Percentiles rank a stretch among this genome's conserved stretches.
Evolutionary conservation across 2,888 invertebrate species (phyloP).

Genomic region (Altica lythri): DNA sequence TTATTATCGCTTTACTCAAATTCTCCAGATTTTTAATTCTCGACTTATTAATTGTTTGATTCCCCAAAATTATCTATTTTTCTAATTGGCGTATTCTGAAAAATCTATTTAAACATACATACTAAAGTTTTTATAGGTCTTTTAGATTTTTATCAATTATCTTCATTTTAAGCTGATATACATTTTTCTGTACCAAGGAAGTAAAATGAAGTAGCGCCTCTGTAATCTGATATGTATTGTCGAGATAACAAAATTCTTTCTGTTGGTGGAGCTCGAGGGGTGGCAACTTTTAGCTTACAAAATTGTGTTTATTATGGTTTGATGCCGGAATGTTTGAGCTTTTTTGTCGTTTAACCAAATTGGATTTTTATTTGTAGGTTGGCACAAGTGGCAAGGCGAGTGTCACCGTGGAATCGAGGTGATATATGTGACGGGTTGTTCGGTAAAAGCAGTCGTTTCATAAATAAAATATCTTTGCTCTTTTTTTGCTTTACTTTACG

Average conservation of each 20-base stretch:
- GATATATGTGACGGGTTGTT: slow-evolving; percentile 21
- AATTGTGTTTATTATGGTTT: slow-evolving; percentile 37
- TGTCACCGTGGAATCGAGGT: slow-evolving; percentile 14
- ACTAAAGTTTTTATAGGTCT: too few relatives aligned
- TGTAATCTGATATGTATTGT: too few relatives aligned
- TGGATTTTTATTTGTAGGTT: slow-evolving; percentile 52
- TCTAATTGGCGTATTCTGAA: too few relatives aligned
- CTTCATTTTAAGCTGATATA: too few relatives aligned
- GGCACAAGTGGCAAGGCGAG: slow-evolving; percentile 20
- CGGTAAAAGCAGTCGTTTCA: slow-evolving; percentile 5
- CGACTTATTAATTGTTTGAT: too few relatives aligned
- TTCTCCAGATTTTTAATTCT: too few relatives aligned
- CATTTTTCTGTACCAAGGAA: too few relatives aligned
- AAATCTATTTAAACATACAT: too few relatives aligned
- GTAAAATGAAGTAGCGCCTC: too few relatives aligned
- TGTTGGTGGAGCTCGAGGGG: not conserved
- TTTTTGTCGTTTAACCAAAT: slow-evolving; percentile 53
- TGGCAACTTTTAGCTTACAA: not conserved
- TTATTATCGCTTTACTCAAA: too few relatives aligned
- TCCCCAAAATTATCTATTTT: too few relatives aligned
- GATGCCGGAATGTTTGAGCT: slow-evolving; percentile 50
- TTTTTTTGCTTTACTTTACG: slow-evolving; percentile 13
- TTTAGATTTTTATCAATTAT: not conserved
- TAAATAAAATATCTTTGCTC: slow-evolving; percentile 10
- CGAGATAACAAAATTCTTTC: slow-evolving; percentile 3